phyloP scores from a whole-genome alignment of 2,888 invertebrate species.

The Heteromyza rotundicornis region DNA sequence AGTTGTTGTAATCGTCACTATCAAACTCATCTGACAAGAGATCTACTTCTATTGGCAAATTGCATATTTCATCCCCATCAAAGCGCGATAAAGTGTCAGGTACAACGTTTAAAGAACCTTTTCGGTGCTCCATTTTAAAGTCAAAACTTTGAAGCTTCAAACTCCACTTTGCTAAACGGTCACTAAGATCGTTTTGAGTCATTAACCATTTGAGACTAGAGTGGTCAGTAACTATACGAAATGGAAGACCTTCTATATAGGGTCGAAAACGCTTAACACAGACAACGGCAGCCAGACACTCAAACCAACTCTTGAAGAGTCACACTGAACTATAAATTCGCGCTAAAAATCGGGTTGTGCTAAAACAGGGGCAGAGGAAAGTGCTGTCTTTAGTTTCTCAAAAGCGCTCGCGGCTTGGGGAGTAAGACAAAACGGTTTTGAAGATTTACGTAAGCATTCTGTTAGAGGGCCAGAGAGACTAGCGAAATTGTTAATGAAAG shows the following conservation, averaged over 20 bases:
- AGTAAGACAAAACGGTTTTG: neutral
- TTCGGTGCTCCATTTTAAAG: conserved; percentile 7
- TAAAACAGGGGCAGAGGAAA: conserved; percentile 14
- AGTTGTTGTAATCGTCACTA: neutral
- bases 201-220: neutral
- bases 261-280: conserved; percentile 1
- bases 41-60: neutral
- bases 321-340: conserved; percentile 14
- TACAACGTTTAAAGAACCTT: conserved; percentile 6
- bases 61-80: neutral
- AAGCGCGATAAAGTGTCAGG: neutral
- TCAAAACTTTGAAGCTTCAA: conserved; percentile 6
- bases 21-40: neutral
- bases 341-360: conserved; percentile 8
- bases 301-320: conserved; percentile 10
- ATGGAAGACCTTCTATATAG: neutral
- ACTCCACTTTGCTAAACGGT: conserved; percentile 5
- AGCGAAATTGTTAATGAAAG: conserved; percentile 11
- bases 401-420: neutral
- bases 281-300: neutral
- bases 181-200: neutral
- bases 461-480: conserved; percentile 5
- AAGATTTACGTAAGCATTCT: neutral
- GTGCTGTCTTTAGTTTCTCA: conserved; percentile 6
- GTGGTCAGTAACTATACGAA: neutral